Percentiles rank a stretch among this genome's conserved stretches.
These are phyloP conservation scores for Stichopus chloronotus DNA, from an alignment of 35 echinoderm and acorn worm species.

Conservation along the genomic window DNA sequence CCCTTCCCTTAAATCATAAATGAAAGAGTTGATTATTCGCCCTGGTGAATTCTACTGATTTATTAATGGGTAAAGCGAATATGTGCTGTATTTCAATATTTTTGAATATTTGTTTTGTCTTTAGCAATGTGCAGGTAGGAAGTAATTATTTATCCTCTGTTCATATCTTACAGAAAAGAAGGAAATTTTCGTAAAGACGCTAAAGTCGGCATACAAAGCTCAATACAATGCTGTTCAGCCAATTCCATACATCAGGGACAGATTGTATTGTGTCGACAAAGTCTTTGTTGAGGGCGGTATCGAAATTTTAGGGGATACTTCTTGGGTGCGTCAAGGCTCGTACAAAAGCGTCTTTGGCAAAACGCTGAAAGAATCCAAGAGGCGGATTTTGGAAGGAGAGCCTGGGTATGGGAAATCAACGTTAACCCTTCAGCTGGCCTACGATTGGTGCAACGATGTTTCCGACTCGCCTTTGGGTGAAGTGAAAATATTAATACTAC, in stretches of 20 bases:
- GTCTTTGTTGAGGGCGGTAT: slow-evolving; percentile 15
- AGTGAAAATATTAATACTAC: neutral
- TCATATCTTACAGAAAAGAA: slow-evolving; percentile 2
- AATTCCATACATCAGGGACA: slow-evolving; percentile 14
- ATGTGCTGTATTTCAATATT: no score
- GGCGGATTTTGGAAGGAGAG: neutral
- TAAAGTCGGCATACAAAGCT: neutral
- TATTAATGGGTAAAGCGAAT: no score
- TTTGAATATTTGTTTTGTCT: no score
- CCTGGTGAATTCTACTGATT: no score
- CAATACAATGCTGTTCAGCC: neutral
- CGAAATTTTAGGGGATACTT: neutral
- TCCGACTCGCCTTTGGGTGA: neutral
- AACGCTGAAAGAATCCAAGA: neutral
- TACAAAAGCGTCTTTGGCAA: neutral
- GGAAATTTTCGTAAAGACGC: neutral
- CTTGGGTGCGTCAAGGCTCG: neutral
- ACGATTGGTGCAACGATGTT: slow-evolving; percentile 5
- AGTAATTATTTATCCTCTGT: no score
- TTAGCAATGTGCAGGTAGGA: no score
- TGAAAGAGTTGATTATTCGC: no score
- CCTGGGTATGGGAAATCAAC: slow-evolving; percentile 28
- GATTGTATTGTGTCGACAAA: slow-evolving; percentile 1
- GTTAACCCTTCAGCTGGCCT: slow-evolving; percentile 8
- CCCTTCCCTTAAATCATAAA: no score